Conservation (phyloP, 2,888 invertebrate genomes). For the Molanna angustata region DNA sequence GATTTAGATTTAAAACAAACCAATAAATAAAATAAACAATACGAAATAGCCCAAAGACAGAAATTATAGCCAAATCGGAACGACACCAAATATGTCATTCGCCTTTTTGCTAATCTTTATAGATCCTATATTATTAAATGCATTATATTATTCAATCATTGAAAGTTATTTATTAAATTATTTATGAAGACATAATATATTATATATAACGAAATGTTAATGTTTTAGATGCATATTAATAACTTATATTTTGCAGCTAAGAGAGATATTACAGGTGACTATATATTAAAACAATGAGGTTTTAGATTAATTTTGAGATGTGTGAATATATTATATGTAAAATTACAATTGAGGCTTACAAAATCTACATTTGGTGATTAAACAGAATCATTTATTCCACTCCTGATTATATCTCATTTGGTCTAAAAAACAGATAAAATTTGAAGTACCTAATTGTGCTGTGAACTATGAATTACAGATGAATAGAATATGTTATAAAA, state of each 20-base stretch:
- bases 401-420: too few species aligned
- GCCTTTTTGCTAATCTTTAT: neutral
- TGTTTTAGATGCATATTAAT: slow-evolving; percentile 18
- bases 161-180: slow-evolving; percentile 2
- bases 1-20: neutral
- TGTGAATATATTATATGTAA: too few species aligned
- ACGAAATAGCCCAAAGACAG: too few species aligned
- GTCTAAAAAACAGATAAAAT: too few species aligned
- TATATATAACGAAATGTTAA: slow-evolving; percentile 3
- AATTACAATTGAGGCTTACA: too few species aligned
- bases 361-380: neutral
- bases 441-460: too few species aligned
- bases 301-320: too few species aligned
- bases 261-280: slow-evolving; percentile 7
- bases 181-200: slow-evolving; percentile 11
- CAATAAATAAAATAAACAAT: neutral
- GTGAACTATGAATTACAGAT: too few species aligned
- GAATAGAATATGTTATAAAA: too few species aligned
- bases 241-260: slow-evolving; percentile 20
- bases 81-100: too few species aligned
- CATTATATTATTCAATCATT: neutral
- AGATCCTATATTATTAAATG: neutral
- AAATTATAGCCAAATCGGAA: too few species aligned
- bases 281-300: slow-evolving; percentile 11
- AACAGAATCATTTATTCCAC: slow-evolving; percentile 5